Percentiles rank a stretch among this genome's conserved stretches.
phyloP scores from a whole-genome alignment of 2,797 vertebrate species.

The Mormyrus hasselquistii region DNA sequence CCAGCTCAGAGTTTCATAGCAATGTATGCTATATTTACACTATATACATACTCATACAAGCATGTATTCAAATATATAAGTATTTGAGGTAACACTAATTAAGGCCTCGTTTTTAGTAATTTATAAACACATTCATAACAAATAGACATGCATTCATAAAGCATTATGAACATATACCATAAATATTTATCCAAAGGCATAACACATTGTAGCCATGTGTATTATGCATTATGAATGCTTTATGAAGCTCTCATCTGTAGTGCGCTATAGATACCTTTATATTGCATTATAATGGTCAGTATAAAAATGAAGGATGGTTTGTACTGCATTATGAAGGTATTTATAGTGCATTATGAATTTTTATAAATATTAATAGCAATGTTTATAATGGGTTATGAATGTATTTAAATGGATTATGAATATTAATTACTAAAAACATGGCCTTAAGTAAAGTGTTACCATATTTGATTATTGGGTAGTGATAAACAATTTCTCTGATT shows the following conservation, averaged over 20 bases:
- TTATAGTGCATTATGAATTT: background rate
- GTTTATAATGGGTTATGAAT: background rate
- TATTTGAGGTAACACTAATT: background rate
- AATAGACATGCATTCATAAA: background rate
- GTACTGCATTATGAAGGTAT: background rate
- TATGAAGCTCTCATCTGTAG: background rate
- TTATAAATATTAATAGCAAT: background rate
- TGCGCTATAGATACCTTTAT: background rate
- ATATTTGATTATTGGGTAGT: background rate
- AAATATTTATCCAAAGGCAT: background rate
- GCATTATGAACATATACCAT: background rate
- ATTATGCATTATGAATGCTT: background rate
- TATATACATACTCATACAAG: background rate
- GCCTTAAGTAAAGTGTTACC: background rate
- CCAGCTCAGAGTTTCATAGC: background rate
- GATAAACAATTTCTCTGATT: background rate
- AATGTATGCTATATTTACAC: background rate
- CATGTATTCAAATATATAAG: background rate
- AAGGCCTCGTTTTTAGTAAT: background rate
- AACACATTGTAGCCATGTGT: background rate
- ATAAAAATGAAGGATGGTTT: background rate
- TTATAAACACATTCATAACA: background rate
- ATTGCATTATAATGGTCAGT: background rate
- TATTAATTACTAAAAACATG: background rate
- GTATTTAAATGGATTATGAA: background rate